Evolutionary conservation across 1,140 invertebrate genomes (phyloP).

Genomic region (Cotesia vestalis): DNA sequence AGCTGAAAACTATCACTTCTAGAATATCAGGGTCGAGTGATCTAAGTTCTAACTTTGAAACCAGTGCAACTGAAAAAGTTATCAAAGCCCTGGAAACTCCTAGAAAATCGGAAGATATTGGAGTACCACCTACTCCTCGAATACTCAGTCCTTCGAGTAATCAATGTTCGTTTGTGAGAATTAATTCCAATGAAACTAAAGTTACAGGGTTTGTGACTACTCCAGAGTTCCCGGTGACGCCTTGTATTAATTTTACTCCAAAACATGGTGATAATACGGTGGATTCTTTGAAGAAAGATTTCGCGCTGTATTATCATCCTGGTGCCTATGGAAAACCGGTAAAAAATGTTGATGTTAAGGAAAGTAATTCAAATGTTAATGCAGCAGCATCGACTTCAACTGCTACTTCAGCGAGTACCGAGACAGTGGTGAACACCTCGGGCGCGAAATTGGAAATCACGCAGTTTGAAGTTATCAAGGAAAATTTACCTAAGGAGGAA

Average conservation of each 20-base stretch:
- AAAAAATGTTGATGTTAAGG: slow-evolving; percentile 17
- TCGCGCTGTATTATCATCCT: slow-evolving; percentile 57
- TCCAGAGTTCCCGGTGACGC: slow-evolving; percentile 60
- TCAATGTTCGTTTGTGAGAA: slow-evolving; percentile 44
- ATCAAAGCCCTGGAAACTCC: slow-evolving; percentile 53
- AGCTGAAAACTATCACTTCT: slow-evolving; percentile 53
- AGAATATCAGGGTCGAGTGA: slow-evolving; percentile 32
- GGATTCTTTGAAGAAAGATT: slow-evolving; percentile 40
- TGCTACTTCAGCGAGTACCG: background rate
- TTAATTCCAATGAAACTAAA: slow-evolving; percentile 48
- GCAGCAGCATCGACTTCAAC: slow-evolving; percentile 9
- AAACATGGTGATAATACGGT: slow-evolving; percentile 41
- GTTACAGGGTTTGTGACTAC: slow-evolving; percentile 54
- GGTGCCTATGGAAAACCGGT: slow-evolving; percentile 36
- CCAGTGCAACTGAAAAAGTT: slow-evolving; percentile 18
- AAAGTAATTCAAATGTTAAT: slow-evolving; percentile 14
- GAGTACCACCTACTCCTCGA: slow-evolving; percentile 59
- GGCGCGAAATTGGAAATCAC: slow-evolving; percentile 49
- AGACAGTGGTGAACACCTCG: background rate
- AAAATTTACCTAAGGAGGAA: slow-evolving; percentile 56
- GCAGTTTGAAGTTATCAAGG: slow-evolving; percentile 62
- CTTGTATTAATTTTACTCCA: slow-evolving; percentile 55
- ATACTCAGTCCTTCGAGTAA: slow-evolving; percentile 55
- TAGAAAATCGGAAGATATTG: slow-evolving; percentile 48
- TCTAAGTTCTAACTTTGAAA: slow-evolving; percentile 16